Conservation (phyloP, 2,888 invertebrate genomes). For the Acronicta alni region DNA sequence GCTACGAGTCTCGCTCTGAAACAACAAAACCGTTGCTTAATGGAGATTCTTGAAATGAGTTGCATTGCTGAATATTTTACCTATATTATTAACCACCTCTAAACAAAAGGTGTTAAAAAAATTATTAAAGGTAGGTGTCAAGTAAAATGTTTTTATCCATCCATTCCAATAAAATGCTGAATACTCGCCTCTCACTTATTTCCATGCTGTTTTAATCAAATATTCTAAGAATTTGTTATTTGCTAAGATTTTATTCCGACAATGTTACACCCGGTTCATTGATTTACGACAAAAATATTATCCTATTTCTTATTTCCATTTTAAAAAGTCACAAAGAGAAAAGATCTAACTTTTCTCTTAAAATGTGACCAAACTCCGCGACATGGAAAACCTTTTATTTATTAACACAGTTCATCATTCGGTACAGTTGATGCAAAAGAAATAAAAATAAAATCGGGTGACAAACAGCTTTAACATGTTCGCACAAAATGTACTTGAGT, state of each 20-base stretch:
- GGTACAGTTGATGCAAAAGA: slow-evolving; percentile 65
- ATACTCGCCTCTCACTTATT: neutral
- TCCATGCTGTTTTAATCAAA: slow-evolving; percentile 2
- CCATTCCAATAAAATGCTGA: no score
- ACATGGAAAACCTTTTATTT: slow-evolving; percentile 80
- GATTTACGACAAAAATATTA: slow-evolving; percentile 54
- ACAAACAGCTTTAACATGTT: slow-evolving; percentile 47
- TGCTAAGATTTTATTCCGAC: slow-evolving; percentile 28
- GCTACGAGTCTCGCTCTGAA: no score
- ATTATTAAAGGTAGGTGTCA: no score
- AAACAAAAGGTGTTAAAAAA: no score
- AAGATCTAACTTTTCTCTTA: slow-evolving; percentile 56
- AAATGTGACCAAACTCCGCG: slow-evolving; percentile 63
- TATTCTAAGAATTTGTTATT: slow-evolving; percentile 13
- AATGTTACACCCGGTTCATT: slow-evolving; percentile 45
- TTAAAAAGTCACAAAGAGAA: slow-evolving; percentile 51
- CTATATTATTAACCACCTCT: no score
- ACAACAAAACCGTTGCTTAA: no score
- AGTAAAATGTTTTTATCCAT: no score
- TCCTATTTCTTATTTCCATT: slow-evolving; percentile 47
- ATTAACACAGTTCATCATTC: slow-evolving; percentile 68
- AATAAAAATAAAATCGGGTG: slow-evolving; percentile 64
- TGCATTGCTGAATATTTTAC: no score
- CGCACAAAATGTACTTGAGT: slow-evolving; percentile 35
- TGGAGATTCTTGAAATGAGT: no score